phyloP scores from a whole-genome alignment of 2,113 vertebrate genomes.

The Halichoeres trimaculatus region DNA sequence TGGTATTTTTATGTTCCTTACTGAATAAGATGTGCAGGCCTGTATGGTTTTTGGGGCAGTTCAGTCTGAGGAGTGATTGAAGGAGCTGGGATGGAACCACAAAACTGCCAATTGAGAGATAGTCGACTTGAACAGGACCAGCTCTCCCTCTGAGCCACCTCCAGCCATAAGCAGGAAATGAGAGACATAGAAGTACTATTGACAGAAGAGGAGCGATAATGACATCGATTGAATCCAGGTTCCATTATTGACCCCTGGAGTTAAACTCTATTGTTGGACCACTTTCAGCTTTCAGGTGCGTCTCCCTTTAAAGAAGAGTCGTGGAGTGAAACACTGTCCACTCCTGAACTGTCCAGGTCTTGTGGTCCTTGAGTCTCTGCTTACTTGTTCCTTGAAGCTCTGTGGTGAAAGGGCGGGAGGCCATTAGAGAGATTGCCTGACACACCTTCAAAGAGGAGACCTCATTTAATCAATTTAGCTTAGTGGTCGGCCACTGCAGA shows the following conservation, averaged over 20 bases:
- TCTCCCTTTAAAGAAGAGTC: not conserved
- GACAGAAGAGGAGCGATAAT: not conserved
- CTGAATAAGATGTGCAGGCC: too few relatives aligned
- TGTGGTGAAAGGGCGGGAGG: conserved; percentile 49
- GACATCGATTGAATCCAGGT: not conserved
- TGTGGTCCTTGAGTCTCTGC: conserved; percentile 30
- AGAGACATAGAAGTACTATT: not conserved
- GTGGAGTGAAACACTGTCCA: conserved; percentile 25
- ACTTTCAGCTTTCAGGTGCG: not conserved
- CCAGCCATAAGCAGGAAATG: not conserved
- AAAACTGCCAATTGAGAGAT: too few relatives aligned
- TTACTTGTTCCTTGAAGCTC: conserved; percentile 41
- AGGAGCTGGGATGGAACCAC: too few relatives aligned
- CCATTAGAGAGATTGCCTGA: conserved; percentile 79
- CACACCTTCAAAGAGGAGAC: conserved; percentile 64
- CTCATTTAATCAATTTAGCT: conserved; percentile 81
- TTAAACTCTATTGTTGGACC: not conserved
- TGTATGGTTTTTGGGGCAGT: too few relatives aligned
- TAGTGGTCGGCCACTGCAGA: conserved; percentile 62
- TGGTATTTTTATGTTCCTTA: too few relatives aligned
- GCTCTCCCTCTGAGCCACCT: too few relatives aligned
- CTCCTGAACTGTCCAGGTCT: conserved; percentile 28
- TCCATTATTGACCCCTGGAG: not conserved
- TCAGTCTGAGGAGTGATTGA: too few relatives aligned
- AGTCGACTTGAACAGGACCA: too few relatives aligned